Base-by-base conservation (phyloP, 30 jellyfish, hydroid and myxozoan species). In the Aurelia aurita complex sp. Pacific region DNA sequence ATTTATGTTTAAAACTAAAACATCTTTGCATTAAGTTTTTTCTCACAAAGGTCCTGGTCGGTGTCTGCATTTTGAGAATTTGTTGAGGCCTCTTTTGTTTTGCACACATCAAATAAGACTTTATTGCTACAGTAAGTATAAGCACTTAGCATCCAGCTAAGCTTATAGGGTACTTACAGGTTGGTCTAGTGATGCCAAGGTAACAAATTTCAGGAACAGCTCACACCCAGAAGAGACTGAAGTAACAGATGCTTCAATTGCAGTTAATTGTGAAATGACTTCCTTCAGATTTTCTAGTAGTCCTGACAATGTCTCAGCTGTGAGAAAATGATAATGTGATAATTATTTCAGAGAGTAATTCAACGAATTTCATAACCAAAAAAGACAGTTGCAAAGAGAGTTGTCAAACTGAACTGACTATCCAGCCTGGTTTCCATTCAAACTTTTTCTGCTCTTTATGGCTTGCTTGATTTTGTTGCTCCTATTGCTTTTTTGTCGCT, bases 161-260 rank as follows among this genome's bases (percentile, higher is more conserved):
- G 4, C 8, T 0, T 1, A 36, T 23, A 62, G 51, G 5, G 1
- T 42, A 79, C 92, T 61, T 71, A 88, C 96, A 7, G 78, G 80
- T 34, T 88, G 92, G 17, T 94, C 97, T 38, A 82, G 91, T 9
- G 97, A 82, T 29, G 97, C 83, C 15, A 90, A 74, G 18, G 99
- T 94, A 8, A 94, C 90, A 64, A 88, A 88, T 50, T 97, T 74
- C 10, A 82, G 81, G 71, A 94, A 86, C 73, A 94, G 88, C 72
- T 94, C 99, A 89, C 99, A 88, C 14, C 97, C 99, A 64, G 99
- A 94, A 1, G 99, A 83, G 53, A 94, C 86, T n/a, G 99, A 88
- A 5, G 97, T 89, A 18, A 73, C 90, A 0, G 97, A 68, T 40
- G 80, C 40, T 73, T 83, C 94, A 40, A 66, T 76, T 0, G 74